Base-by-base conservation (phyloP, 92 coral and sea anemone genomes). In the Porites divaricata region DNA sequence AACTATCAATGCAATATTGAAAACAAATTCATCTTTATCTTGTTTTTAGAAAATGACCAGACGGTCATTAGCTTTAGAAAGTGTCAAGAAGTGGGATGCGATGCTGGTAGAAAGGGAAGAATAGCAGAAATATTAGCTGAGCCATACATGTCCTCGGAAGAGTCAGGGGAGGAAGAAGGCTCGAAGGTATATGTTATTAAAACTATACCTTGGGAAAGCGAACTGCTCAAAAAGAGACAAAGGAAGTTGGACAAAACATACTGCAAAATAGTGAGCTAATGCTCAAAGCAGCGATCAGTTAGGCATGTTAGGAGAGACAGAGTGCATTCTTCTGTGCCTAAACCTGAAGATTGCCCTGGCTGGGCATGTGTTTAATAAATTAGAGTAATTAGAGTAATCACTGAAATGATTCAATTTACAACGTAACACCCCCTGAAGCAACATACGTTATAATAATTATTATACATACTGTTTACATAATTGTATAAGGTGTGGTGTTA, bases 321-420 rank as follows among this genome's bases (percentile, higher is more conserved):
- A 1, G 24, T 25, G 22, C 10, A 41, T 6, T 83, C 81, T 3
- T 20, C 25, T 2, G 54, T 24, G 8, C 25, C 13, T 1, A 20
- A 61, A 19, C 87, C 87, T 1, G 45, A 45, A 15, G 51, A 83
- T 35, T 61, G 72, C 67, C 74, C 87, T 8, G 16, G 41, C 0
- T 73, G 87, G 87, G 87, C 86, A 9, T 72, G 59, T 72, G 72
- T 67, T n/a, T n/a, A n/a, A n/a, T n/a, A n/a, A n/a, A n/a, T 67
- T 26, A 26, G 35, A 26, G 35, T n/a, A n/a, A n/a, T n/a, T n/a
- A n/a, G n/a, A n/a, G n/a, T n/a, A n/a, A n/a, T n/a, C n/a, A n/a
- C n/a, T n/a, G n/a, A n/a, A n/a, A n/a, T n/a, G n/a, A n/a, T n/a
- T n/a, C n/a, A n/a, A n/a, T n/a, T n/a, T n/a, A n/a, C n/a, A n/a